phyloP scores from a whole-genome alignment of 2,113 vertebrate genomes.

The Varanus salvator region DNA sequence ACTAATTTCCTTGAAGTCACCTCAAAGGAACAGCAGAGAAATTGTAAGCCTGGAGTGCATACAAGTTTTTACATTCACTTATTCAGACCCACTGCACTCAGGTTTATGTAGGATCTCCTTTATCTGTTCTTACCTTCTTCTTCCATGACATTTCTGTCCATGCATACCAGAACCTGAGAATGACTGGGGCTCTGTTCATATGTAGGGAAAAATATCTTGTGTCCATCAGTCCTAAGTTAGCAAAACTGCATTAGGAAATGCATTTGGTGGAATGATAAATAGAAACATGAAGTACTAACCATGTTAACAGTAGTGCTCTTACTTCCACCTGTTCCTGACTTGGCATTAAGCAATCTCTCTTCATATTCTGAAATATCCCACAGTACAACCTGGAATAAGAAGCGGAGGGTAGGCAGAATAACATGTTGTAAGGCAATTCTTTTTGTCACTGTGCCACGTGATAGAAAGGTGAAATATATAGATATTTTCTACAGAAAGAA shows the following conservation, averaged over 20 bases:
- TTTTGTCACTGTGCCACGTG: background rate
- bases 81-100: background rate
- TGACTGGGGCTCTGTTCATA: no score
- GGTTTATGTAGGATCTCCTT: no score
- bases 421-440: background rate
- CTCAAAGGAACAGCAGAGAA: no score
- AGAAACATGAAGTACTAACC: slow-evolving; percentile 33
- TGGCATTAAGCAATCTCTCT: slow-evolving; percentile 74
- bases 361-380: slow-evolving; percentile 89
- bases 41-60: no score
- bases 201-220: background rate
- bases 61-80: background rate
- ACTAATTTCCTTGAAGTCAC: background rate
- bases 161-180: background rate
- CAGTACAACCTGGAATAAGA: slow-evolving; percentile 81
- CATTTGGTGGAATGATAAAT: background rate
- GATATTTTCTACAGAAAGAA: background rate
- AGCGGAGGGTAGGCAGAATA: background rate
- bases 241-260: background rate
- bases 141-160: background rate
- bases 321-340: slow-evolving; percentile 47
- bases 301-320: slow-evolving; percentile 60
- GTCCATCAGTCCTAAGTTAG: background rate
- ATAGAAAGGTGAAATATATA: background rate
- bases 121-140: background rate